Conservation (phyloP, 2,888 invertebrate species). For the Erannis defoliaria region DNA sequence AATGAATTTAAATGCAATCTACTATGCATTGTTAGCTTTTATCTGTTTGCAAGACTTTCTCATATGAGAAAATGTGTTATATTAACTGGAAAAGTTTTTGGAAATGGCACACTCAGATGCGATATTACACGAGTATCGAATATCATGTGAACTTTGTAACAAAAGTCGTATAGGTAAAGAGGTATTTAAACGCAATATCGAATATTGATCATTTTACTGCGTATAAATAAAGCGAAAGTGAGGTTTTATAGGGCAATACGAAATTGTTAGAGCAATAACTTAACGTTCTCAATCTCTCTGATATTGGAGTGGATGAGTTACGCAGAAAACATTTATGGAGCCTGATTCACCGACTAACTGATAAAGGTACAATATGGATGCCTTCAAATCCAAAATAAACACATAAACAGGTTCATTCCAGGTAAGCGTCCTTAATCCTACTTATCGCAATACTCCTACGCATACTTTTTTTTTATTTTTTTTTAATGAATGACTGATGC, state of each 20-base stretch:
- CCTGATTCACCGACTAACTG: constrained; percentile 24
- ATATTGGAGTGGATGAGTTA: constrained; percentile 83
- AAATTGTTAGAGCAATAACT: constrained; percentile 84
- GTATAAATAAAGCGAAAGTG: constrained; percentile 83
- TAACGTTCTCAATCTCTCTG: constrained; percentile 77
- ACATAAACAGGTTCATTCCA: no score
- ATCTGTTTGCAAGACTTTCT: constrained; percentile 27
- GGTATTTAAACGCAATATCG: constrained; percentile 72
- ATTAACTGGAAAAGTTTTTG: constrained; percentile 34
- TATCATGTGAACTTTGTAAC: constrained; percentile 42
- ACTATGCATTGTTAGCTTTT: constrained; percentile 28
- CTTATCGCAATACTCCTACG: no score
- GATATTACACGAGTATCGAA: constrained; percentile 28
- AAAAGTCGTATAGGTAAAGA: constrained; percentile 51
- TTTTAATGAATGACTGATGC: no score
- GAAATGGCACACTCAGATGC: constrained; percentile 23
- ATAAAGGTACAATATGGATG: constrained; percentile 5
- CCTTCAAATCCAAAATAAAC: no score
- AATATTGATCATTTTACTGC: constrained; percentile 83
- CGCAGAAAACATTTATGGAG: constrained; percentile 62
- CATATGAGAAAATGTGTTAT: constrained; percentile 17
- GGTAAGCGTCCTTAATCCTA: no score
- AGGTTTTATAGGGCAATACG: constrained; percentile 83
- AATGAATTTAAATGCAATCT: constrained; percentile 37
- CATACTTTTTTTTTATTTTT: no score